Evolutionary conservation across 2,113 vertebrate genomes (phyloP), one percentile per base, ranked within the genome.

Genomic region (Lichenostomus cassidix): DNA sequence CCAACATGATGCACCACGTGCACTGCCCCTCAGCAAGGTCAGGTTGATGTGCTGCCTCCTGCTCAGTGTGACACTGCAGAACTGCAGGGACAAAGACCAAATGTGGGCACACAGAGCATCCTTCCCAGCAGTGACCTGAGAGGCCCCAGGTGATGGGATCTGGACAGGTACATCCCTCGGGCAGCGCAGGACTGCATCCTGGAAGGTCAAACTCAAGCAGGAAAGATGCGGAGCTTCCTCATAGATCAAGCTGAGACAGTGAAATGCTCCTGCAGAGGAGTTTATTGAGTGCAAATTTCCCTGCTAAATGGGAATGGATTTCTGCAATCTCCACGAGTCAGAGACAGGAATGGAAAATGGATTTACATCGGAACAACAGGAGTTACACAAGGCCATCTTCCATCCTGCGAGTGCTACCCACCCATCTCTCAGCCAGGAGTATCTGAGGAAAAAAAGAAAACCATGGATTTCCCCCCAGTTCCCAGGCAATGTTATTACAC

Each of bases 1-100:
- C 29, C 21, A 13, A 2, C 4, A 19, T 7, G 6, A 60, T 7
- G 21, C 5, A n/a, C n/a, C 20, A 25, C 0, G 5, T 2, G 8
- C 15, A 33, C 25, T 39, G 42, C 11, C 25, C 35, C 49, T 68
- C 49, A 20, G 11, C 2, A 11, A 31, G 31, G 2, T 35, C 7
- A 56, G 44, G 20, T 58, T 76, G 52, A 7, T 3, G 0, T 39
- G 33, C 35, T 68, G 24, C 33, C 74, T 44, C 24, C 39, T 13
- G 0, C 23, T 39, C 59, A 8, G 29, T 31, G 33, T 14, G 20
- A 71, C 53, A 27, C 39, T 44, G 44, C 18, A 73, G 25, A 70
- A 28, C 33, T 23, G 18, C 10, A 62, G n/a, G 19, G 24, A 77
- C 11, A 22, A 65, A 87, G n/a, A 17, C 29, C 22, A 19, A 15